These are phyloP conservation scores for Tanypteryx hageni DNA, from an alignment of 2,888 invertebrate species.

Conservation along the genomic window DNA sequence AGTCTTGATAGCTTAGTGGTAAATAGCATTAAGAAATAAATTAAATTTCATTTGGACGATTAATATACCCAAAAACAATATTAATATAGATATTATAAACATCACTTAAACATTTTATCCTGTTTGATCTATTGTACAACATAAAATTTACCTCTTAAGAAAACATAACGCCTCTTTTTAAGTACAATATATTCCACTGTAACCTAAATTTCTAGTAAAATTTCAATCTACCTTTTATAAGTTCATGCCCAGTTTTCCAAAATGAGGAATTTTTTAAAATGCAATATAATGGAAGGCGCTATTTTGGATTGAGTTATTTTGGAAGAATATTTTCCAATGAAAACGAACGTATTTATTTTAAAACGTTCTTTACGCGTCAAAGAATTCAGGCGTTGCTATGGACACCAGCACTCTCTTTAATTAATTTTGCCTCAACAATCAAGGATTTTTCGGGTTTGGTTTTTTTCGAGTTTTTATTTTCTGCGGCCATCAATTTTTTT, in stretches of 20 bases:
- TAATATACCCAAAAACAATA: too few species aligned
- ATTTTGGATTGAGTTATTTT: neutral
- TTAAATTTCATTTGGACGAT: too few species aligned
- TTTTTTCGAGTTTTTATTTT: neutral
- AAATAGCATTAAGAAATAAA: too few species aligned
- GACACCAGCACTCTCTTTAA: constrained; percentile 50
- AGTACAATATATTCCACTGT: too few species aligned
- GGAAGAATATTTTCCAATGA: neutral
- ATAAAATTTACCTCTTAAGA: too few species aligned
- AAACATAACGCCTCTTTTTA: too few species aligned
- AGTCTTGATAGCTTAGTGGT: too few species aligned
- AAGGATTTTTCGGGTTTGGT: neutral
- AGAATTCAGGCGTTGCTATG: constrained; percentile 14
- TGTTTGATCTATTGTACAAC: too few species aligned
- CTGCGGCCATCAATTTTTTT: neutral
- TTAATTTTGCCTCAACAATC: constrained; percentile 43
- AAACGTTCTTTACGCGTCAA: neutral
- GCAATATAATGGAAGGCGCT: neutral
- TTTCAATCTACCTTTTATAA: too few species aligned
- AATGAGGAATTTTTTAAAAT: neutral
- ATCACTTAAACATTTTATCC: too few species aligned
- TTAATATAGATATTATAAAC: too few species aligned
- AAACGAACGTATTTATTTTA: neutral
- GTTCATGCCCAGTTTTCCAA: neutral
- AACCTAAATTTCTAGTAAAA: too few species aligned